phyloP scores from a whole-genome alignment of 2,888 invertebrate genomes.

The Coenonympha glycerion region DNA sequence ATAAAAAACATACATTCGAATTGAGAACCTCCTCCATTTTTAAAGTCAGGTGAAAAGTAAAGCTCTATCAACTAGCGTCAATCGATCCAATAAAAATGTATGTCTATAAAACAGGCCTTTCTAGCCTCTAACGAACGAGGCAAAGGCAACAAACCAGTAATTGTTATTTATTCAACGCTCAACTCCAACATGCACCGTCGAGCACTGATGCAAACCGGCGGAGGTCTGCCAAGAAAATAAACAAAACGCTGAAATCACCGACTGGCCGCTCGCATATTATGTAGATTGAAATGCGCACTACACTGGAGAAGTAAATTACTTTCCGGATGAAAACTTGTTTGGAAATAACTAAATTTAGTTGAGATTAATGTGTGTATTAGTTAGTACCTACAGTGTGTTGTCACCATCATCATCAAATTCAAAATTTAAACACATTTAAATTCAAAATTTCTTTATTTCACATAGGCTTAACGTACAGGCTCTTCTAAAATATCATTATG shows the following conservation, averaged over 20 bases:
- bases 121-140: background rate
- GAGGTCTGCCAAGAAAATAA: slow-evolving; percentile 24
- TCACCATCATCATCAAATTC: no score
- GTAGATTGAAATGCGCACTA: slow-evolving; percentile 14
- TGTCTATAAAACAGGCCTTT: background rate
- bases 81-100: background rate
- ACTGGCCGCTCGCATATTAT: slow-evolving; percentile 7
- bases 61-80: background rate
- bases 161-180: slow-evolving; percentile 17
- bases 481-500: no score
- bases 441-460: no score
- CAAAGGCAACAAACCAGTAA: background rate
- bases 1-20: no score
- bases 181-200: slow-evolving; percentile 12
- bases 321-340: background rate
- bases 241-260: slow-evolving; percentile 17
- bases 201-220: slow-evolving; percentile 13
- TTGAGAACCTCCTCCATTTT: no score
- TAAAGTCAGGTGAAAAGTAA: no score
- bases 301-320: background rate
- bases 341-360: background rate
- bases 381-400: no score
- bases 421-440: no score
- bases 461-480: no score
- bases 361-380: background rate